Evolutionary conservation across 2,797 vertebrate genomes (phyloP).

Genomic region (Gymnopithys bicolor): DNA sequence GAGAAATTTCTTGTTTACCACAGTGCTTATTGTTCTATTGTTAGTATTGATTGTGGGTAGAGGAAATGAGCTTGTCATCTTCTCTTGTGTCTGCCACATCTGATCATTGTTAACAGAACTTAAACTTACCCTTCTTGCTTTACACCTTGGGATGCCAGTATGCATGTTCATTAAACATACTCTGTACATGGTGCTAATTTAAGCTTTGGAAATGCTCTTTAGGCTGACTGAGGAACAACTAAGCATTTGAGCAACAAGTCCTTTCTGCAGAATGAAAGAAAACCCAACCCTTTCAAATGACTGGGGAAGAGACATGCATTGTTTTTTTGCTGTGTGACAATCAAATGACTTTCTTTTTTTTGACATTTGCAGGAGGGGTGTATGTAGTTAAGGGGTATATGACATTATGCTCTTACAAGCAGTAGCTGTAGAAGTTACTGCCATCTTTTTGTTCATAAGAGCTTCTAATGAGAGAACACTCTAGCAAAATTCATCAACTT

Average conservation of each 20-base stretch:
- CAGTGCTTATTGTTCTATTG: neutral
- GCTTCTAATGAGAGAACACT: neutral
- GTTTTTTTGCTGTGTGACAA: neutral
- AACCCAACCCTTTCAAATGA: neutral
- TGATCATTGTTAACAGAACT: neutral
- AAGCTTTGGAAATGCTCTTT: neutral
- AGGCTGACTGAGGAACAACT: neutral
- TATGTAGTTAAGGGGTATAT: neutral
- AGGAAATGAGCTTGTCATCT: neutral
- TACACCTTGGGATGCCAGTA: neutral
- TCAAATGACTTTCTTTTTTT: accelerated
- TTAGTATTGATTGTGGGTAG: neutral
- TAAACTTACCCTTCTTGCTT: neutral
- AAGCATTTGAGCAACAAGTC: neutral
- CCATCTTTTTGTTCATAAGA: neutral
- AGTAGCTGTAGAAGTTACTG: neutral
- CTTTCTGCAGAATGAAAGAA: neutral
- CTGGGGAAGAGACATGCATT: neutral
- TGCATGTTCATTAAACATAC: neutral
- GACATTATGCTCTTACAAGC: neutral
- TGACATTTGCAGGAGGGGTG: neutral
- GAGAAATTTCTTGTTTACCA: neutral
- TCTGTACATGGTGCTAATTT: neutral
- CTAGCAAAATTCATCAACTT: neutral
- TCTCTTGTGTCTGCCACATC: neutral